Evolutionary conservation across 2,888 invertebrate genomes (phyloP), one percentile per base, ranked within the genome.

Genomic region (Chydorus sphaericus): DNA sequence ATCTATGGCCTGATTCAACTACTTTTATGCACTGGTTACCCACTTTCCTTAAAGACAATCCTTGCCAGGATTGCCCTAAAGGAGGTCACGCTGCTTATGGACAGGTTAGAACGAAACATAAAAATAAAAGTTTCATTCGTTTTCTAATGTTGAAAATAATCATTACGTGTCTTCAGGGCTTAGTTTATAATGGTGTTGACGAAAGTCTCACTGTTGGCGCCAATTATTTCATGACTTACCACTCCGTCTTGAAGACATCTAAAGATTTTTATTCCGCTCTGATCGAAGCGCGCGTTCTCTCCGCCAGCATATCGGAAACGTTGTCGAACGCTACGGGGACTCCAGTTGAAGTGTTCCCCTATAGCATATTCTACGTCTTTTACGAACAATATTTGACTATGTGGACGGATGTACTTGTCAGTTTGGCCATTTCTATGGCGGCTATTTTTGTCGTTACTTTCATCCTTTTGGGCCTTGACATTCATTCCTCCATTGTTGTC

Each of bases 371-470:
- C 71, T 96, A 93, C 67, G 91, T 96, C 0, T 97, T 76, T 70
- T 97, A 86, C 67, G 96, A 97, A 67, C 96, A 96, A 69, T 97
- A 97, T 70, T 72, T 94, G 59, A 83, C 83, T 0, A 88, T 94
- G 64, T 86, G 90, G 82, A 57, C 65, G 0, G 86, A 96, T 65
- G 89, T 93, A 0, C 68, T 91, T 31, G 78, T 82, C 66, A 90
- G 90, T 64, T 77, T 98, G 71, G 82, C 83, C 18, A 82, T 93
- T 57, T 94, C 94, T 16, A 74, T 94, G 58, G 71, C 81, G 2
- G 91, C 93, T n/a, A 93, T 98, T 60, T 93, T 97, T 70, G 75
- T 91, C 29, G 93, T 93, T 7, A 91, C 93, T 0, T 90, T 92
- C 72, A 64, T 91, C 16, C 71, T 94, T 60, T 88, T 94, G 80